These are phyloP conservation scores for Tyto alba DNA, from an alignment of 2,113 vertebrate species.

Conservation along the genomic window DNA sequence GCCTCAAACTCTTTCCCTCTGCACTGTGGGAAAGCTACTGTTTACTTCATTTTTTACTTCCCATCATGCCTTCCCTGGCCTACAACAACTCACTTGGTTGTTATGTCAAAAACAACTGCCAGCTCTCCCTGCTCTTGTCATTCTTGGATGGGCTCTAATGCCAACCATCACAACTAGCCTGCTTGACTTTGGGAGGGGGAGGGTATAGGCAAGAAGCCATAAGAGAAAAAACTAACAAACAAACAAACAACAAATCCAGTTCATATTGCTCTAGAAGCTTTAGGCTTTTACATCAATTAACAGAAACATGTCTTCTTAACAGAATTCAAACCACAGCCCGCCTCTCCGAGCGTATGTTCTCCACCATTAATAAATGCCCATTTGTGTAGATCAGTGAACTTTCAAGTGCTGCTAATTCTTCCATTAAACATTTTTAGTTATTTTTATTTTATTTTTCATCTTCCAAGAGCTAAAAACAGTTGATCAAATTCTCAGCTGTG, in stretches of 20 bases:
- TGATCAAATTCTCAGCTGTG: not conserved
- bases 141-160: not conserved
- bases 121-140: not conserved
- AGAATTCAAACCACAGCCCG: too few species aligned
- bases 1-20: not conserved
- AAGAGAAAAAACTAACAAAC: not conserved
- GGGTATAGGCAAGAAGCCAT: not conserved
- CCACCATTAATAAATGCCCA: too few species aligned
- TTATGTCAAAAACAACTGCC: not conserved
- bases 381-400: not conserved
- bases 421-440: not conserved
- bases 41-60: not conserved
- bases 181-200: not conserved
- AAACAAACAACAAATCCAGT: not conserved
- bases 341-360: too few species aligned
- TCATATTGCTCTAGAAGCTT: not conserved
- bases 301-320: not conserved
- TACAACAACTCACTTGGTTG: not conserved
- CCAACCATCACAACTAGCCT: not conserved
- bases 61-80: not conserved
- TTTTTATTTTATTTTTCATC: not conserved
- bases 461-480: not conserved
- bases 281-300: not conserved
- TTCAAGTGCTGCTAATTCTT: not conserved
- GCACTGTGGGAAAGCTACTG: not conserved